Conservation (phyloP, 30 jellyfish, hydroid and myxozoan genomes). For the Turritopsis dohrnii region DNA sequence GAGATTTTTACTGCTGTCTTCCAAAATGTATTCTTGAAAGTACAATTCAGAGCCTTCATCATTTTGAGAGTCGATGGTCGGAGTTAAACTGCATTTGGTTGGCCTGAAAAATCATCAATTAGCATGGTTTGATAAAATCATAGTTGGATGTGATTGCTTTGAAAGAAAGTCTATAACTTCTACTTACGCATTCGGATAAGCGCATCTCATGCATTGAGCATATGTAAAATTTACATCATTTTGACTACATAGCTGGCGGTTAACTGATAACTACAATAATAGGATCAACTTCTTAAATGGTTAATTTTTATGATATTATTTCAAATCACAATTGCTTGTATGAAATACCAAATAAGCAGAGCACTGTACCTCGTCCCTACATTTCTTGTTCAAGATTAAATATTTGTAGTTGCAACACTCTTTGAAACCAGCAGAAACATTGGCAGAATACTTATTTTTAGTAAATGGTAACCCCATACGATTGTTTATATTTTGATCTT, state of each 20-base stretch:
- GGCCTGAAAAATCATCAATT: not conserved
- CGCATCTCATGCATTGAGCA: not conserved
- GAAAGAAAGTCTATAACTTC: not conserved
- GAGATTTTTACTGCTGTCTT: constrained; percentile 50
- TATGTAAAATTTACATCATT: not conserved
- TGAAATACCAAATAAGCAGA: not conserved
- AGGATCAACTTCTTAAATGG: no score
- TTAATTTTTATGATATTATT: no score
- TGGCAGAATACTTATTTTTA: not conserved
- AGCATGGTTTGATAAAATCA: not conserved
- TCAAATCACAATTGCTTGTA: not conserved
- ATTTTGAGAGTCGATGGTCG: not conserved
- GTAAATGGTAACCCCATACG: not conserved
- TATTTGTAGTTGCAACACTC: constrained; percentile 73
- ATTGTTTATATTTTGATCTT: constrained; percentile 19
- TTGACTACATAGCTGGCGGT: not conserved
- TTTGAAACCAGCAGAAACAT: constrained; percentile 9
- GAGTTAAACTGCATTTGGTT: not conserved
- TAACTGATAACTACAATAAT: not conserved
- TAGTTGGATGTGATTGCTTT: no score
- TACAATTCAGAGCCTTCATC: not conserved
- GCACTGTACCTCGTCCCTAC: constrained; percentile 49
- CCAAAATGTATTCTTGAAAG: constrained; percentile 70
- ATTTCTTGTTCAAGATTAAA: constrained; percentile 47
- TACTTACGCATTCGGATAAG: not conserved